Evolutionary conservation across 2,113 vertebrate genomes (phyloP), one percentile per base, ranked within the genome.

Genomic region (Callipepla squamata): DNA sequence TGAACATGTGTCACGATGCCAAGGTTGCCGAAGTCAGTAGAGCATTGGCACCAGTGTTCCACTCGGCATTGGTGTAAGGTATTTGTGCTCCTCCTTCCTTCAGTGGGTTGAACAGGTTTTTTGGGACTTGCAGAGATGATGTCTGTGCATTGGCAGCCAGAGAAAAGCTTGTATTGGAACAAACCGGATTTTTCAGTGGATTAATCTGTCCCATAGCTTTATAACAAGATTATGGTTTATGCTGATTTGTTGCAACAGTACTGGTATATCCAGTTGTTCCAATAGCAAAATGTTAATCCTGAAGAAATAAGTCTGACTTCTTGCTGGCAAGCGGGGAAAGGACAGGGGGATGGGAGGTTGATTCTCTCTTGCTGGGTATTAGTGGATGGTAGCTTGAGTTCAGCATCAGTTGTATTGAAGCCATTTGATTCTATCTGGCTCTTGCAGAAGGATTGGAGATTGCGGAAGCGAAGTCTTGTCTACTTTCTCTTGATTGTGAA

Each of bases 191-290:
- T 92, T 95, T 95, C 90, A 84, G 85, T 58, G 85, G 82, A 75
- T 94, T 96, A 92, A 87, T 96, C 94, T 93, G 80, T 75, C 92
- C 92, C 73, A 26, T 94, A 88, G 85, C 80, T 73, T 94, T 88
- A 38, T 96, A 95, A 91, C 92, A 94, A 94, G 92, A 90, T 96
- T 94, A 94, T 59, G 82, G 87, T 84, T 96, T 94, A 73, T 93
- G 90, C 82, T 92, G 67, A 86, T 95, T 76, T 93, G 78, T 87
- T 96, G 82, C 85, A 85, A 55, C 74, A 80, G 85, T 81, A 74
- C 75, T 90, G 76, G 74, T 88, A 75, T 83, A 92, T 92, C 89
- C 75, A 93, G 92, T 85, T 87, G 89, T 94, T 94, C 89, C 88
- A 82, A 92, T 61, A 92, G 74, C 89, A 84, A 87, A 93, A 94